Base-by-base conservation (phyloP, 2,113 vertebrate genomes). In the Apeltes quadracus region DNA sequence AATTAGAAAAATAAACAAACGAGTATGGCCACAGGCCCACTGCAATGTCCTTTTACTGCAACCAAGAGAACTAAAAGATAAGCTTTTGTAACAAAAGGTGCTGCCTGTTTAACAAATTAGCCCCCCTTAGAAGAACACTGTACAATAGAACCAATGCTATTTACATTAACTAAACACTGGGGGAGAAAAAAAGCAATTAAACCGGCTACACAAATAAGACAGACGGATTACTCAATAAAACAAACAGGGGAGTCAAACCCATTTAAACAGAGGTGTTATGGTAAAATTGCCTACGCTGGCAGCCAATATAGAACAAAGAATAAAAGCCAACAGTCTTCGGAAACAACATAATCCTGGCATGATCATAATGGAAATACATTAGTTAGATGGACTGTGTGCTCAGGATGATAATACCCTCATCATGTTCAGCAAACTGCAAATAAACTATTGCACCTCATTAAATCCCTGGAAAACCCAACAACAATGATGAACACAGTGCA, bases 171-270 rank as follows among this genome's bases (percentile, higher is more conserved):
- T 48, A 61, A 86, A 79, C 70, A 72, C 62, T 54, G 50, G 36
- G 54, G 58, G 55, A 12, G 57, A 58, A 18, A 43, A 67, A 73
- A 87, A 78, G 70, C 82, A 84, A 91, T 90, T 87, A 71, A 89
- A 79, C 16, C 41, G 9, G 25, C 75, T 46, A 53, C 56, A 69
- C 61, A 85, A 85, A 86, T 65, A 75, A 66, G 79, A 82, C 69
- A 80, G 71, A 83, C 23, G 1, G 32, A 84, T 79, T 81, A 27
- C 76, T 82, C 64, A 74, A 76, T 62, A 70, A 78, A 78, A 75
- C 36, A 76, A 77, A 78, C 72, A 72, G 16, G 29, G 23, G 48
- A 53, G 27, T 14, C 20, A 36, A 61, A 46, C 56, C 67, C 23
- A 29, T 57, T 75, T 59, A 56, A 67, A 75, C 39, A 55, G 29